Percentiles rank a stretch among this genome's conserved stretches.
Evolutionary conservation across 2,797 vertebrate genomes (phyloP).

Genomic region (Eleutherodactylus coqui): DNA sequence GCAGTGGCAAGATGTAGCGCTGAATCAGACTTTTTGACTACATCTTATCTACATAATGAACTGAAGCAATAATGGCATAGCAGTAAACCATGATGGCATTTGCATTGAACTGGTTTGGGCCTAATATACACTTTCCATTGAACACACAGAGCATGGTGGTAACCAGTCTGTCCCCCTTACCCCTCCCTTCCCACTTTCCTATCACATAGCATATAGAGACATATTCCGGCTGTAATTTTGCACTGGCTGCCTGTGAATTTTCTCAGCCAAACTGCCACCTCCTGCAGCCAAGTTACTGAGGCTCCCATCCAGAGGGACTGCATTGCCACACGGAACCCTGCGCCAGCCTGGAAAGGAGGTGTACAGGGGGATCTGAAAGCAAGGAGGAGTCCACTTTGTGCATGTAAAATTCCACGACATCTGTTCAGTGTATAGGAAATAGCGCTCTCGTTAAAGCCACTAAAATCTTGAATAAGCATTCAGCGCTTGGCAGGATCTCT

Average conservation of each 20-base stretch:
- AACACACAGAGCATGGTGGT: neutral
- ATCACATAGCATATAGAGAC: conserved; percentile 66
- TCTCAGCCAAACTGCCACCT: conserved; percentile 46
- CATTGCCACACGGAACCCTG: conserved; percentile 81
- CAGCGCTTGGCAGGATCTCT: conserved; percentile 61
- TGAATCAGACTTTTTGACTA: no score
- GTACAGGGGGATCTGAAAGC: conserved; percentile 65
- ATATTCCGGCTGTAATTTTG: conserved; percentile 49
- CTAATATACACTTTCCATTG: conserved; percentile 20
- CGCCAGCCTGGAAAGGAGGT: conserved; percentile 71
- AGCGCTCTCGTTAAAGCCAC: conserved; percentile 72
- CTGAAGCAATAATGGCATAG: neutral
- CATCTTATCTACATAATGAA: neutral
- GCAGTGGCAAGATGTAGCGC: no score
- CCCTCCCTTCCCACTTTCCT: conserved; percentile 64
- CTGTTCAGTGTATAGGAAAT: conserved; percentile 80
- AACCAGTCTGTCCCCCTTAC: conserved; percentile 11
- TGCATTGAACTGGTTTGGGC: neutral
- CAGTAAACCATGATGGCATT: conserved; percentile 7
- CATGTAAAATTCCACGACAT: conserved; percentile 92
- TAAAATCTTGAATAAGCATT: conserved; percentile 69
- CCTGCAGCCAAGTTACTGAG: conserved; percentile 58
- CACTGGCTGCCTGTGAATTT: conserved; percentile 39
- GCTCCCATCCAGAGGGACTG: conserved; percentile 73
- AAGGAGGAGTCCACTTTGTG: conserved; percentile 77